Conservation (phyloP, 2,113 vertebrate genomes). For the Dascyllus trimaculatus region DNA sequence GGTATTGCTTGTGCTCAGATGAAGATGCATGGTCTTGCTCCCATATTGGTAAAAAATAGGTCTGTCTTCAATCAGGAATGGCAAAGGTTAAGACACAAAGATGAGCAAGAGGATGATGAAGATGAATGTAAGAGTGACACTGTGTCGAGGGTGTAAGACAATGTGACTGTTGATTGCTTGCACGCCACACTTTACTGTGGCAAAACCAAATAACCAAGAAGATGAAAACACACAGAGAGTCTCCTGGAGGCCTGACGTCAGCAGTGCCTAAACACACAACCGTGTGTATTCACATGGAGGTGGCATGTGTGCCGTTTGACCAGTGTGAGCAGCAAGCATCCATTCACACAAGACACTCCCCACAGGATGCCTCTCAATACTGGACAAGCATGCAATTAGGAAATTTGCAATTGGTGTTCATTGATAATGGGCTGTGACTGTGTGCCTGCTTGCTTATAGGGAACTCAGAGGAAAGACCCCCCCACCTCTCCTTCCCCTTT, state of each 20-base stretch:
- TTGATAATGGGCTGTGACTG: background rate
- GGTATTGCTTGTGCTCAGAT: background rate
- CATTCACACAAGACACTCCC: slow-evolving; percentile 50
- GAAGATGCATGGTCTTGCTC: background rate
- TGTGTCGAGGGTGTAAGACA: slow-evolving; percentile 59
- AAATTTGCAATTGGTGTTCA: background rate
- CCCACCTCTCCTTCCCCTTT: slow-evolving; percentile 1
- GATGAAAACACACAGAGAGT: slow-evolving; percentile 69
- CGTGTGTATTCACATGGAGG: slow-evolving; percentile 74
- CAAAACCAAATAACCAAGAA: slow-evolving; percentile 70
- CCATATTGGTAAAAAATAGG: background rate
- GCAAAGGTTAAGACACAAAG: background rate
- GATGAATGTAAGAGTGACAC: background rate
- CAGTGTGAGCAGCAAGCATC: slow-evolving; percentile 48
- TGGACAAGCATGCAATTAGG: background rate
- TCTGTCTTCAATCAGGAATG: background rate
- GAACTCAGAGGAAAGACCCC: slow-evolving; percentile 1
- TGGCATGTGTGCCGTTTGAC: slow-evolving; percentile 71
- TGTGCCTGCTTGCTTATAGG: background rate
- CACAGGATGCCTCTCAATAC: background rate
- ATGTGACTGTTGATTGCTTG: slow-evolving; percentile 69
- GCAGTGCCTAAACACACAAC: slow-evolving; percentile 65
- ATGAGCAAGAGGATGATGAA: background rate
- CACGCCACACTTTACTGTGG: slow-evolving; percentile 69
- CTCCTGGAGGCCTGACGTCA: slow-evolving; percentile 71